Conservation (phyloP, 2,113 vertebrate genomes). For the Zapus hudsonius region DNA sequence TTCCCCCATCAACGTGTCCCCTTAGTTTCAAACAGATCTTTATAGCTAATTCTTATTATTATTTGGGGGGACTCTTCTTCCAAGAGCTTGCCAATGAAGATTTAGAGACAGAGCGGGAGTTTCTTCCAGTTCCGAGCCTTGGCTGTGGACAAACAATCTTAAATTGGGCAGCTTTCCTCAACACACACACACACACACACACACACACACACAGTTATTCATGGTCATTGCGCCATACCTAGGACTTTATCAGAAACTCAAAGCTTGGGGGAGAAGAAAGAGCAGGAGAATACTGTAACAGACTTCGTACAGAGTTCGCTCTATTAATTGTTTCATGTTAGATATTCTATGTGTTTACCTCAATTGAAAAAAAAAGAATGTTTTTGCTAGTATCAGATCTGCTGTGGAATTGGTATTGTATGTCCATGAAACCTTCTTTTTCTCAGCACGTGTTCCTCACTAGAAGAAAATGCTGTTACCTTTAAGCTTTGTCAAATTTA, state of each 20-base stretch:
- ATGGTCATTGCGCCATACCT: constrained; percentile 94
- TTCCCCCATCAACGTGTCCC: constrained; percentile 96
- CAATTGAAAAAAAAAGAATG: constrained; percentile 99
- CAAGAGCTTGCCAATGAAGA: constrained; percentile 94
- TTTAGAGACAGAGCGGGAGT: constrained; percentile 91
- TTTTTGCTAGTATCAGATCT: constrained; percentile 99
- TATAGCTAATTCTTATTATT: constrained; percentile 87
- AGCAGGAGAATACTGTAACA: constrained; percentile 99
- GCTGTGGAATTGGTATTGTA: constrained; percentile 99
- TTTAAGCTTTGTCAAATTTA: constrained; percentile 99
- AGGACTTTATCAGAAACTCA: constrained; percentile 93
- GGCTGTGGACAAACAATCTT: constrained; percentile 87
- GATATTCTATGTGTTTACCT: constrained; percentile 99
- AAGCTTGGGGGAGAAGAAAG: constrained; percentile 84
- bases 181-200: constrained; percentile 65
- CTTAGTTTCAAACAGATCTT: constrained; percentile 94
- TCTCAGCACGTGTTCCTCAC: constrained; percentile 99
- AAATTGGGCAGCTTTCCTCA: constrained; percentile 89
- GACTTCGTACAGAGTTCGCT: constrained; percentile 99
- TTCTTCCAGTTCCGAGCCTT: constrained; percentile 92
- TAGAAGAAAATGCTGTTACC: constrained; percentile 99
- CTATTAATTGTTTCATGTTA: constrained; percentile 99
- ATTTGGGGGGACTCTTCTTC: constrained; percentile 94
- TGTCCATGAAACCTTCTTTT: constrained; percentile 99
- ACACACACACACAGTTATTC: constrained; percentile 83